These are phyloP conservation scores for Laticauda laticaudata DNA, from an alignment of 2,113 vertebrate species.

Conservation along the genomic window DNA sequence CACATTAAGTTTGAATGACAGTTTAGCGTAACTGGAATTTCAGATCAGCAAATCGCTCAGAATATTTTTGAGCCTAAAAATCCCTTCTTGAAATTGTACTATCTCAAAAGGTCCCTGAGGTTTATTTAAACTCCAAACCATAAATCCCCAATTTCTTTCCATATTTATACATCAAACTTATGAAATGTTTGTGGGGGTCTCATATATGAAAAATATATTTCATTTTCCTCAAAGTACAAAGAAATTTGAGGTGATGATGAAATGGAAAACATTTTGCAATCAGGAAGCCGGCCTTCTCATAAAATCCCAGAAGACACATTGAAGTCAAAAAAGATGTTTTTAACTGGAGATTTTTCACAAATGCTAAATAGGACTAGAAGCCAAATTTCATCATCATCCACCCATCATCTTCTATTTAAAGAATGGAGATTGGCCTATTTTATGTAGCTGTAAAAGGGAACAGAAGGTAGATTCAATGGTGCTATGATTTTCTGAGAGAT, in stretches of 20 bases:
- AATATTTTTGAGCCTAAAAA: not conserved
- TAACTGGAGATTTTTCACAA: not conserved
- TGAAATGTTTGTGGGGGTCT: too few relatives aligned
- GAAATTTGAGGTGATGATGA: not conserved
- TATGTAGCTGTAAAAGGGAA: not conserved
- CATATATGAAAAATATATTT: not conserved
- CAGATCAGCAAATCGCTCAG: not conserved
- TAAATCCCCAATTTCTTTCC: not conserved
- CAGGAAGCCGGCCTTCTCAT: not conserved
- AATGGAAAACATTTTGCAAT: not conserved
- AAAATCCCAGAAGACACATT: not conserved
- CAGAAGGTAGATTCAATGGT: not conserved
- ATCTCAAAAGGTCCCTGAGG: too few relatives aligned
- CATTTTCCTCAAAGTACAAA: not conserved
- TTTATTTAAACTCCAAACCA: not conserved
- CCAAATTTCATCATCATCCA: not conserved
- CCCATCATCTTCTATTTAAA: not conserved
- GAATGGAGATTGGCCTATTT: not conserved
- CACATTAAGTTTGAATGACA: not conserved
- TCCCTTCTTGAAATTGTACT: not conserved
- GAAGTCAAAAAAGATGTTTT: not conserved
- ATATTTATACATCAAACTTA: not conserved
- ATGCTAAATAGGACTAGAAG: not conserved
- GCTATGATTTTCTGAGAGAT: not conserved
- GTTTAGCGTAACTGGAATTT: not conserved